These are phyloP conservation scores for Clarias macrocephalus DNA, from an alignment of 2,113 vertebrate genomes.

Conservation along the genomic window DNA sequence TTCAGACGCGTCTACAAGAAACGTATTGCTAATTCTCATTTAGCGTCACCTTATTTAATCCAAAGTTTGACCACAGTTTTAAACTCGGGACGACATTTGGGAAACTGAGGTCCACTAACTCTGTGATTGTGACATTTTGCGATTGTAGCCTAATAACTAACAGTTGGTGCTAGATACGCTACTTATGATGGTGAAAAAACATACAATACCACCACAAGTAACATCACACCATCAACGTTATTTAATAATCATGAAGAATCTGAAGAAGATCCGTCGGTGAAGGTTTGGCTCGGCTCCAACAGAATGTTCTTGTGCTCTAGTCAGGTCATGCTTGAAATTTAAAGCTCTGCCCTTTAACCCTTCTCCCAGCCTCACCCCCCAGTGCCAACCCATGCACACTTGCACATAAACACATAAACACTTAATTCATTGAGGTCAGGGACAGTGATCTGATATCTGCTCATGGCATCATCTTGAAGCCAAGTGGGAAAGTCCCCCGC, in stretches of 20 bases:
- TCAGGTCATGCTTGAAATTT: not conserved
- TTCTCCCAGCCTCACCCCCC: not conserved
- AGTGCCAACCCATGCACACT: not conserved
- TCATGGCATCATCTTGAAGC: slow-evolving; percentile 35
- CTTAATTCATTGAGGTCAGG: slow-evolving; percentile 38
- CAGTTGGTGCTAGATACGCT: not conserved
- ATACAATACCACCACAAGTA: not conserved
- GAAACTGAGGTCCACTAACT: not conserved
- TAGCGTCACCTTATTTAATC: not conserved
- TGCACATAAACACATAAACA: slow-evolving; percentile 16
- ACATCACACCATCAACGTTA: not conserved
- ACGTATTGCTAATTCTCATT: not conserved
- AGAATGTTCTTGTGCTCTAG: not conserved
- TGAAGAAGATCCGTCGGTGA: not conserved
- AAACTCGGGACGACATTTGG: not conserved
- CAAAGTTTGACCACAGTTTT: not conserved
- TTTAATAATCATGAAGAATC: not conserved
- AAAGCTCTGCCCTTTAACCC: not conserved
- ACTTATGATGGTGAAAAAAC: not conserved
- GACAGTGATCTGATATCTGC: slow-evolving; percentile 60
- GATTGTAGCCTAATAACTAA: not conserved
- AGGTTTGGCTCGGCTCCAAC: not conserved
- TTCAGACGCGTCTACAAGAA: not conserved
- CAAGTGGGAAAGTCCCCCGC: slow-evolving; percentile 65
- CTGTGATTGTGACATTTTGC: not conserved